These are phyloP conservation scores for Spinibarbus caldwelli DNA, from an alignment of 2,797 vertebrate species.

Conservation along the genomic window DNA sequence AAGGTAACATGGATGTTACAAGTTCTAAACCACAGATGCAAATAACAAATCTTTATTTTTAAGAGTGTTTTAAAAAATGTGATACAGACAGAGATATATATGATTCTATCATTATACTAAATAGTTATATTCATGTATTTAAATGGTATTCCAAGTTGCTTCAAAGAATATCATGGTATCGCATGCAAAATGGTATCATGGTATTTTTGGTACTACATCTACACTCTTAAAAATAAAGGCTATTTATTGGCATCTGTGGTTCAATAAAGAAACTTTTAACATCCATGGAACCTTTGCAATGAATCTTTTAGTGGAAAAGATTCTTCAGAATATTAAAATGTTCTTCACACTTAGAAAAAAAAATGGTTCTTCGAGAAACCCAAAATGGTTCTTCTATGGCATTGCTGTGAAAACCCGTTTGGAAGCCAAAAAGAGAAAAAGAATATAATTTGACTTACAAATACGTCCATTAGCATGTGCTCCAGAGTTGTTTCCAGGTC, in stretches of 20 bases:
- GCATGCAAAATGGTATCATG: neutral
- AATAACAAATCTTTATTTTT: neutral
- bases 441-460: conserved; percentile 84
- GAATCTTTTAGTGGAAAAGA: neutral
- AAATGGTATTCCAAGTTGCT: neutral
- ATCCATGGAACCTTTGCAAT: neutral
- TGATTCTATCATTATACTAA: neutral
- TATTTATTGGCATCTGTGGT: neutral
- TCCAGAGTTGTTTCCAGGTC: conserved; percentile 94
- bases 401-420: neutral
- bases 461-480: conserved; percentile 97
- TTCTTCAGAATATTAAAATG: neutral
- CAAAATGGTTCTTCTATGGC: neutral
- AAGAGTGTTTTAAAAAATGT: neutral
- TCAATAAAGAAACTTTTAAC: no score
- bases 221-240: neutral
- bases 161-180: neutral
- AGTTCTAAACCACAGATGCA: no score
- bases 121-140: no score
- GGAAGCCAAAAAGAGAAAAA: conserved; percentile 1
- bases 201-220: neutral
- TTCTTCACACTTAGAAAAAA: neutral
- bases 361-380: neutral
- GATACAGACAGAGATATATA: neutral
- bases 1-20: no score